Evolutionary conservation across 2,888 invertebrate species (phyloP), one percentile per base, ranked within the genome.

Genomic region (Luperina testacea): DNA sequence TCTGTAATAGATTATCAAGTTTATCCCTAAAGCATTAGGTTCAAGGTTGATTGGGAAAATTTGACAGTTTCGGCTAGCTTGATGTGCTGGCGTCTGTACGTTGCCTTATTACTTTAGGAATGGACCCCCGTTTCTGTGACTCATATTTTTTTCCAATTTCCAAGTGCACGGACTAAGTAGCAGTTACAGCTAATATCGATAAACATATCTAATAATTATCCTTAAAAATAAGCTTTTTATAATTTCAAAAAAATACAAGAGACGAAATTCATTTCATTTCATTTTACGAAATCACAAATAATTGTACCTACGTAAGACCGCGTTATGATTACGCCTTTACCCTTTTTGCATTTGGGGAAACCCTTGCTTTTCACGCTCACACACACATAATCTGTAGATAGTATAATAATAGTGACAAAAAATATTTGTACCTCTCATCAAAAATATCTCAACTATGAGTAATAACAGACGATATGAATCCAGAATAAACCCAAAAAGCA

Each of bases 401-500:
- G 9, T 42, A 38, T 20, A 53, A 32, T 20, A 73, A 24, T 8
- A 45, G 13, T 38, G 11, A 17, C 17, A 13, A 45, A 17, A 27
- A 45, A 32, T 24, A 59, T 53, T 38, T 11, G 3, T 74, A 24
- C 51, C n/a, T 61, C 15, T 42, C 24, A 68, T 32, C n/a, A 0
- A 74, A 81, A 73, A 57, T 57, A 32, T 64, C 27, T 73, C 17
- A 57, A 73, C 64, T 45, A n/a, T 51, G 27, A 42, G 42, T 48
- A 68, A 76, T 42, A 77, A 51, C 27, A 67, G 57, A 59, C 5
- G n/a, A 81, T 80, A 81, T 51, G n/a, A 32, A 51, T 51, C 57
- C n/a, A 65, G 48, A 83, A 53, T 64, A 59, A 53, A 72, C 48
- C 57, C 20, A 57, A 77, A 81, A 68, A 68, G 72, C 53, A 42